phyloP scores from a whole-genome alignment of 2,113 vertebrate genomes.

The Circaetus cinerascens region DNA sequence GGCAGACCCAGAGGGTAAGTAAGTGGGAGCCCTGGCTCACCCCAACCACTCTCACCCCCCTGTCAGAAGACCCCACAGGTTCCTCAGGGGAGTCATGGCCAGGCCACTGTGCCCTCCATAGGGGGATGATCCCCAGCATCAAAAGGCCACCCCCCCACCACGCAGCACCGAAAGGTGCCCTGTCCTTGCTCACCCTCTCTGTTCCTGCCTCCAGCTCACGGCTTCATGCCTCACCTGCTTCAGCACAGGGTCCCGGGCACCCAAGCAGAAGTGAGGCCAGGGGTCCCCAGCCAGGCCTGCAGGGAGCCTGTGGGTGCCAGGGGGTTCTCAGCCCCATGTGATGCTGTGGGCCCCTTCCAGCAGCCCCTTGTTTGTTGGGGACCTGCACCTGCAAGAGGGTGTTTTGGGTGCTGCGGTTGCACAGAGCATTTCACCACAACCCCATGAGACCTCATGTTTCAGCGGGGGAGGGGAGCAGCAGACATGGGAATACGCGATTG shows the following conservation, averaged over 20 bases:
- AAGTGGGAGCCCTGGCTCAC: background rate
- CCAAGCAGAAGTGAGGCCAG: background rate
- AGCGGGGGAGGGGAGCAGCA: rapidly evolving
- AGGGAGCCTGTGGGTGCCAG: background rate
- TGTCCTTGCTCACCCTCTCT: background rate
- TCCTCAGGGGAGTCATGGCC: background rate
- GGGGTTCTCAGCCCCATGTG: rapidly evolving
- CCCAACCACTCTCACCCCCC: rapidly evolving
- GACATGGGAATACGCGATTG: rapidly evolving
- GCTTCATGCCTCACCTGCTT: background rate
- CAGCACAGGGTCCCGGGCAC: background rate
- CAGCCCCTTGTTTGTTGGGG: background rate
- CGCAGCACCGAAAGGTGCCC: background rate
- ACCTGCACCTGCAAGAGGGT: background rate
- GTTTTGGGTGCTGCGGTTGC: rapidly evolving
- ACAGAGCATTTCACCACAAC: background rate
- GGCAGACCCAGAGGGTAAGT: conserved; percentile 39
- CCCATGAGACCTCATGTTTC: background rate
- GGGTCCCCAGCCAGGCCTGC: background rate
- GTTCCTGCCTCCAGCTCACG: background rate
- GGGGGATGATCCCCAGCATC: background rate
- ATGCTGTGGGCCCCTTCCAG: background rate
- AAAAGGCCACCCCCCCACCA: rapidly evolving
- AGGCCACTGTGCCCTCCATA: background rate
- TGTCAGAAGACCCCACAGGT: background rate